Percentiles rank a stretch among this genome's conserved stretches.
These are phyloP conservation scores for Hylia prasina DNA, from an alignment of 2,113 vertebrate species.

Conservation along the genomic window DNA sequence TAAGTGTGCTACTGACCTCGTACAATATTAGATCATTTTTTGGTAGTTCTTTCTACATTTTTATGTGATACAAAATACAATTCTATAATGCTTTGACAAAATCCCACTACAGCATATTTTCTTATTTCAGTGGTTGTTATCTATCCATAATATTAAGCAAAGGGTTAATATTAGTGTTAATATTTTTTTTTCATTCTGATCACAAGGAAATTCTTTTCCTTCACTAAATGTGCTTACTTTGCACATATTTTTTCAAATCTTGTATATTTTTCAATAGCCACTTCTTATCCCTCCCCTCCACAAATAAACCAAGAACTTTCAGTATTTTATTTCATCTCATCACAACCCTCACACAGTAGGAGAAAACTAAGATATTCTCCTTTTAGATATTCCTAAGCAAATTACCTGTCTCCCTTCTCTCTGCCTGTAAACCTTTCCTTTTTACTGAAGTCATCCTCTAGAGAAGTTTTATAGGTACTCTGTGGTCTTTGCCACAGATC, in stretches of 20 bases:
- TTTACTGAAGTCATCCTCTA: not conserved
- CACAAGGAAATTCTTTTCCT: not conserved
- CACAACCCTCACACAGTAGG: not conserved
- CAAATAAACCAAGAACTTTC: not conserved
- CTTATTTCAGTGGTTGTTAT: not conserved
- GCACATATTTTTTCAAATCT: not conserved
- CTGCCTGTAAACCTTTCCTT: not conserved
- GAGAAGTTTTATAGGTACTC: not conserved
- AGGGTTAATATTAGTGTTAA: not conserved
- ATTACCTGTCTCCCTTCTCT: not conserved
- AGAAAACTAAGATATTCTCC: not conserved
- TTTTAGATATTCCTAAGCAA: not conserved
- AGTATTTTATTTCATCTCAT: not conserved
- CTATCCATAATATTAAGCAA: not conserved
- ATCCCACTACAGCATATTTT: not conserved
- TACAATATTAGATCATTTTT: not conserved
- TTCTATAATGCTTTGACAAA: not conserved
- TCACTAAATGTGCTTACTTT: not conserved
- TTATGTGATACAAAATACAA: not conserved
- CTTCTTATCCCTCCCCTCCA: not conserved
- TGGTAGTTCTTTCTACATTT: not conserved
- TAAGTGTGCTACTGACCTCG: not conserved
- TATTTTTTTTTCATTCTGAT: not conserved
- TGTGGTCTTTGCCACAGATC: rapidly evolving
- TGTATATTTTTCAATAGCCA: not conserved